phyloP scores from a whole-genome alignment of 2,888 invertebrate genomes.

The Aromia moschata region DNA sequence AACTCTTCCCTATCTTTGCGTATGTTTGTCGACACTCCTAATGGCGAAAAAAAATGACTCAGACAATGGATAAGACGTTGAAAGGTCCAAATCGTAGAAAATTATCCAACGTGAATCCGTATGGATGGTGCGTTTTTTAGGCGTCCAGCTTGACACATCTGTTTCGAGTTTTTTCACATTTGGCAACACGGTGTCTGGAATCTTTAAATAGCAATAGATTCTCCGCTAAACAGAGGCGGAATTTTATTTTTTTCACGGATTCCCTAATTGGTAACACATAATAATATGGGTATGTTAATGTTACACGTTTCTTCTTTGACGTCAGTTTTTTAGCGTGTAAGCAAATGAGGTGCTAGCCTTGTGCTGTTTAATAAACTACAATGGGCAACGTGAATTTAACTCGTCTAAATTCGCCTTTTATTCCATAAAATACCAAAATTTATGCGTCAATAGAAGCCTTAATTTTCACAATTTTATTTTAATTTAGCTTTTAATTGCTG shows the following conservation, averaged over 20 bases:
- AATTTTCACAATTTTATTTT: too few species aligned
- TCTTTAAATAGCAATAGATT: slow-evolving; percentile 54
- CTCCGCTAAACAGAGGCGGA: slow-evolving; percentile 26
- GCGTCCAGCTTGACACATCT: slow-evolving; percentile 34
- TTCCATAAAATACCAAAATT: too few species aligned
- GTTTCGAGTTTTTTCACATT: slow-evolving; percentile 46
- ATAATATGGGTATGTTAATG: too few species aligned
- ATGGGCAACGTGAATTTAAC: too few species aligned
- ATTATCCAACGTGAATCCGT: not conserved
- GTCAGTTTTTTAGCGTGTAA: too few species aligned
- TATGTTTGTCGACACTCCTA: slow-evolving; percentile 2
- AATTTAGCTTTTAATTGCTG: too few species aligned
- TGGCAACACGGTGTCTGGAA: slow-evolving; percentile 54
- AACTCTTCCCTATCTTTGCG: not conserved
- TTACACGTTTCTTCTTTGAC: too few species aligned
- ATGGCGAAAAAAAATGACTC: not conserved
- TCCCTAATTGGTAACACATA: not conserved
- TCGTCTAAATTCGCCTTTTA: too few species aligned
- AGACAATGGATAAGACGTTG: slow-evolving; percentile 8
- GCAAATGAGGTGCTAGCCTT: too few species aligned
- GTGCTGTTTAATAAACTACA: too few species aligned
- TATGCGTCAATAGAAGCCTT: too few species aligned
- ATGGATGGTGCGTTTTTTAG: slow-evolving; percentile 14
- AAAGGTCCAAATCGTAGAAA: slow-evolving; percentile 1
- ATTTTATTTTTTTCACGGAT: slow-evolving; percentile 10